Conservation (phyloP, 2,888 invertebrate genomes). For the Villa cingulata region DNA sequence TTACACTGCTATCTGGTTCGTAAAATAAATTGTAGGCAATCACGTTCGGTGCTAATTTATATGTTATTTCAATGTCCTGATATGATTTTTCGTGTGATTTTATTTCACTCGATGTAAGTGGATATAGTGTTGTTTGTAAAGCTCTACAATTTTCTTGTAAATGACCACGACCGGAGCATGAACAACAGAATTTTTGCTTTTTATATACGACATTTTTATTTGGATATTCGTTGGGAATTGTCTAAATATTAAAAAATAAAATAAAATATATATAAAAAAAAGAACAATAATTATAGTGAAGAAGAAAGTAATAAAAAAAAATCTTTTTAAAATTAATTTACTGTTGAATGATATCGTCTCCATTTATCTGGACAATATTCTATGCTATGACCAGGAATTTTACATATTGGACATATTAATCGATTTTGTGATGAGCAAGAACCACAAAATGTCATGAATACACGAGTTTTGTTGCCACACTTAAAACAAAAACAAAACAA, state of each 20-base stretch:
- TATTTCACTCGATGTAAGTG: constrained; percentile 19
- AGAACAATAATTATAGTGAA: neutral
- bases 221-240: constrained; percentile 33
- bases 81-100: constrained; percentile 31
- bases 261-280: neutral
- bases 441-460: constrained; percentile 45
- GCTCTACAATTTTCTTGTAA: constrained; percentile 29
- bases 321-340: constrained; percentile 26
- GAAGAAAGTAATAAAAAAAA: neutral
- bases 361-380: constrained; percentile 57
- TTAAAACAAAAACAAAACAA: constrained; percentile 29
- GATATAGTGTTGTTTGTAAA: constrained; percentile 26
- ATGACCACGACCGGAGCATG: constrained; percentile 44
- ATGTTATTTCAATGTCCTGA: constrained; percentile 19
- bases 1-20: constrained; percentile 18
- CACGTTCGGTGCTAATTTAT: constrained; percentile 15
- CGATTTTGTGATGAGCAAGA: constrained; percentile 40
- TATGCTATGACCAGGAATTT: constrained; percentile 46
- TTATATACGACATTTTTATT: constrained; percentile 23
- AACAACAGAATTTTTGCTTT: constrained; percentile 40
- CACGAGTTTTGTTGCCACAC: constrained; percentile 51
- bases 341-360: constrained; percentile 62
- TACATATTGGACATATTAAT: constrained; percentile 45
- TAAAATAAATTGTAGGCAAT: constrained; percentile 19
- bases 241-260: constrained; percentile 28